Evolutionary conservation across 2,797 vertebrate genomes (phyloP), one percentile per base, ranked within the genome.

Genomic region (Acanthurus tractus): DNA sequence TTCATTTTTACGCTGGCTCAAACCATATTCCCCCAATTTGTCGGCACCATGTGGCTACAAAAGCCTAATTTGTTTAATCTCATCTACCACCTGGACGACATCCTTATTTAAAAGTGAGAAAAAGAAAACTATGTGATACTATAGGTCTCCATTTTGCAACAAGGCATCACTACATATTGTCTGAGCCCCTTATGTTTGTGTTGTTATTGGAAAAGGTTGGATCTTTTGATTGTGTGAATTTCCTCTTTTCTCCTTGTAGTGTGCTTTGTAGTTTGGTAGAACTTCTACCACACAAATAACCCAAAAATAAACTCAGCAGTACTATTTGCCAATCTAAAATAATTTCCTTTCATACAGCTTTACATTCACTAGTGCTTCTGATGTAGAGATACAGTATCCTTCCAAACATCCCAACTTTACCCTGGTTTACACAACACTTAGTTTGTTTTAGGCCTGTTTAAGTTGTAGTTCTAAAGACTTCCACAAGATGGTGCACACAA

Each of bases 401-500:
- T 23, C 10, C 20, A 23, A 64, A 29, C 22, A 36, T 40, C 15
- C 25, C 13, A 11, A 13, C 23, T 44, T 29, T 14, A 8, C 10
- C 18, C 25, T 61, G 70, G 10, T 46, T 59, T 29, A 20, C 12
- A 48, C 25, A 22, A 65, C 34, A 53, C 14, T 46, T 38, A 62
- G 22, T 46, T 38, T 65, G 22, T 46, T 52, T 2, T 4, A n/a
- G 4, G 10, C 8, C 20, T 42, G 2, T 53, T 73, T 68, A 5
- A 74, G 25, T 25, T 89, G 90, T 85, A 83, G 50, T 94, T 86
- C 68, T 76, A 17, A 20, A 58, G 44, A 14, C 61, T 44, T 71
- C 93, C 94, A 94, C 91, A 83, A 93, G 93, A 93, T 93, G 90
- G 93, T 62, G 85, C 62, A 68, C 83, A 88, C 20, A 13, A 67